Base-by-base conservation (phyloP, 2,113 vertebrate genomes). In the Rhagologus leucostigma region DNA sequence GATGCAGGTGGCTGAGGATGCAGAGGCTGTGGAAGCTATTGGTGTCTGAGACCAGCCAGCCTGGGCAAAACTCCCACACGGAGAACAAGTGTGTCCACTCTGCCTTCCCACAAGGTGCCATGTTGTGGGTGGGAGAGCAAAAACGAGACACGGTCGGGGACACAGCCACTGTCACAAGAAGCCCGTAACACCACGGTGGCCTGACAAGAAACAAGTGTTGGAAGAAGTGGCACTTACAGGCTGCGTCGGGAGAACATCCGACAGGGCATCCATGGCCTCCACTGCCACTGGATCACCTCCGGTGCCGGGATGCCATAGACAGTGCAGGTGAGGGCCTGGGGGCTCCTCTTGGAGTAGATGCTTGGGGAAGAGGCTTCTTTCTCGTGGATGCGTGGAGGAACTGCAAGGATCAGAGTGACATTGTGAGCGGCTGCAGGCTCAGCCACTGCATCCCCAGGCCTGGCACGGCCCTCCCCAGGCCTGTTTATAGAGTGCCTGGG, bases 181-280 rank as follows among this genome's bases (percentile, higher is more conserved):
- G 52, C 30, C 49, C 13, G 3, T 35, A 73, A 23, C 2, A 7
- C 23, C 55, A 35, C 0, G 0, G 56, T 69, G 76, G 55, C 35
- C 56, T 52, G 59, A 10, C 24, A 82, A 59, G 42, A 69, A 27
- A 24, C 0, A 8, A 9, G 15, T n/a, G 35, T 35, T 55, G 52
- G n/a, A 42, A 89, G 60, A 81, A 87, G 84, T 17, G 32, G 29
- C 75, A 98, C 99, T 99, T 98, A 99, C 99, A 95, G 97, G 82
- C 98, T 98, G 85, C 96, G 98, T 63, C 98, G 98, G 94, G 95
- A 96, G 96, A 99, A 98, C 83, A 98, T 97, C 85, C 98, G 98
- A 88, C 99, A 99, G 39, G 99, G 99, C 11, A 99, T 99, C 99
- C 99, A 99, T 0, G 99, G 98, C 80, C 99, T 98, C 99, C 99